Evolutionary conservation across 2,797 vertebrate species (phyloP), one percentile per base, ranked within the genome.

Genomic region (Syngnathus acus): DNA sequence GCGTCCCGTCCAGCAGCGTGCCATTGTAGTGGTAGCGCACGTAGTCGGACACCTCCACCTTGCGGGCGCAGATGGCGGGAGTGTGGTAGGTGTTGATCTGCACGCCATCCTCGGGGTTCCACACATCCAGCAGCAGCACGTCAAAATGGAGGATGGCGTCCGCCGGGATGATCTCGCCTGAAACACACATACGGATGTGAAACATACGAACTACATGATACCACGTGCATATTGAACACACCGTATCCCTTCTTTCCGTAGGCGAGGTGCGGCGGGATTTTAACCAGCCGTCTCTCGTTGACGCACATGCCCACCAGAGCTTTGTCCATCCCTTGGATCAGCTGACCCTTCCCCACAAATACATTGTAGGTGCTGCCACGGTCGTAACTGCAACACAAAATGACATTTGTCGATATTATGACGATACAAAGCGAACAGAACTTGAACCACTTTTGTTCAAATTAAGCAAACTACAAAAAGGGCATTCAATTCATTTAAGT

Each of bases 11-110:
- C 65, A 98, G 78, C 80, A 99, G 92, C 0, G 97, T 97, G 19
- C 97, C 96, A 0, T 99, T 99, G 83, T 98, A 99, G 82, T 99
- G 97, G 69, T 99, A 99, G 9, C 97, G 93, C 2, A 99, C 89
- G 4, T 94, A 99, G 83, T 99, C 97, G 0, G 97, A 99, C 67
- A 99, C 95, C 86, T 97, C 89, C 54, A 97, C 92, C 48, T 93
- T 93, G 47, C 96, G 92, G 62, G 82, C 69, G 74, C 97, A 99
- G 54, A 70, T 81, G 5, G 91, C 69, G 0, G 97, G 95, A 0
- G 77, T 93, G 86, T 94, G 84, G 68, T 96, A 96, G 16, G 93
- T 94, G 65, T 95, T 88, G 81, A 88, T 79, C 84, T 97, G 91
- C 72, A 99, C 93, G 64, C 92, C 86, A 0, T 99, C 97, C 61